Evolutionary conservation across 2,888 invertebrate genomes (phyloP).

Genomic region (Agrilus cyanescens): DNA sequence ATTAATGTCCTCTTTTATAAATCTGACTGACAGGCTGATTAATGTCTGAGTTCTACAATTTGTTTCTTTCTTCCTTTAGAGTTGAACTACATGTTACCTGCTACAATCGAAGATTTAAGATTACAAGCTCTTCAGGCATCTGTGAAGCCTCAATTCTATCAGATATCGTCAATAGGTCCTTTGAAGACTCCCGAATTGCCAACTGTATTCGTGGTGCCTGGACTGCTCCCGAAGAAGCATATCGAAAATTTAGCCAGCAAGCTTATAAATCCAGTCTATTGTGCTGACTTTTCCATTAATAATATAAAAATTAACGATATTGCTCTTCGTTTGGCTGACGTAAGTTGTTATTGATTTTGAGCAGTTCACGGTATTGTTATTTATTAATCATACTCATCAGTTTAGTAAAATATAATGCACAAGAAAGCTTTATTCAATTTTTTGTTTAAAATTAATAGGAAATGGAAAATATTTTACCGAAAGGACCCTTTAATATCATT

Average conservation of each 20-base stretch:
- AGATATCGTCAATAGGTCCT: constrained; percentile 30
- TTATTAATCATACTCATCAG: background rate
- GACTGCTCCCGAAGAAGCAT: constrained; percentile 25
- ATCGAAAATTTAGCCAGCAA: constrained; percentile 24
- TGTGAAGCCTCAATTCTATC: constrained; percentile 25
- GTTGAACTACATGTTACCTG: constrained; percentile 26
- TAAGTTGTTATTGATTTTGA: constrained; percentile 10
- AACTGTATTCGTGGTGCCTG: constrained; percentile 34
- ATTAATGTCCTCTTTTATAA: too few species aligned
- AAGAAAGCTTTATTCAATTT: background rate
- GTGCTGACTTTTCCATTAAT: constrained; percentile 27
- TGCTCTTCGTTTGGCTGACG: constrained; percentile 26
- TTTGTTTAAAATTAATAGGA: constrained; percentile 37
- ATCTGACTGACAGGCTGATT: too few species aligned
- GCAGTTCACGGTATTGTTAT: background rate
- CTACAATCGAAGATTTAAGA: constrained; percentile 22
- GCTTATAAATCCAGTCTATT: constrained; percentile 32
- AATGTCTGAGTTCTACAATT: too few species aligned
- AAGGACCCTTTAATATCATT: constrained; percentile 59
- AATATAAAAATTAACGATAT: constrained; percentile 22
- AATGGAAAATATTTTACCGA: constrained; percentile 45
- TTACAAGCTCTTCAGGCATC: constrained; percentile 21
- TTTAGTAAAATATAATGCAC: background rate
- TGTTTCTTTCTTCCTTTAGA: constrained; percentile 18
- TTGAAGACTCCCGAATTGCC: constrained; percentile 29